Evolutionary conservation across 2,888 invertebrate genomes (phyloP).

Genomic region (Sphecodes monilicornis): DNA sequence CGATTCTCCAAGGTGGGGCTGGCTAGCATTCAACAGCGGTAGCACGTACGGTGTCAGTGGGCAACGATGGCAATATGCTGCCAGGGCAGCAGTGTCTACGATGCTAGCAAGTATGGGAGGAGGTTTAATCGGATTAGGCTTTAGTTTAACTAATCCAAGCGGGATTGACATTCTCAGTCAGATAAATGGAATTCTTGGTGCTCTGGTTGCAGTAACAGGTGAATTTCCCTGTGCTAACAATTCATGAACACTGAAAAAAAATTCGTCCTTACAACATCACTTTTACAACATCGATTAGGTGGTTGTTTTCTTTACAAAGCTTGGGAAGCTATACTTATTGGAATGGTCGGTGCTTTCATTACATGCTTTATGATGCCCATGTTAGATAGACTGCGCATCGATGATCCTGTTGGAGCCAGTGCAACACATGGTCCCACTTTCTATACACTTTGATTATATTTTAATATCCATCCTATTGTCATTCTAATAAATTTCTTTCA

Average conservation of each 20-base stretch:
- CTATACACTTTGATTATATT: neutral
- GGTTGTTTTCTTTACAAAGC: slow-evolving; percentile 94
- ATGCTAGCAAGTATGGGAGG: slow-evolving; percentile 97
- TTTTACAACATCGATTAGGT: slow-evolving; percentile 83
- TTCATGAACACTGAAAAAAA: neutral
- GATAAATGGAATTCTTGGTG: slow-evolving; percentile 95
- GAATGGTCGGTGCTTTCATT: slow-evolving; percentile 91
- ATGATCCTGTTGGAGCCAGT: slow-evolving; percentile 96
- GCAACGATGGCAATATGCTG: slow-evolving; percentile 96
- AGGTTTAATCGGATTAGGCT: slow-evolving; percentile 89
- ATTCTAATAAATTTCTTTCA: slow-evolving; percentile 17
- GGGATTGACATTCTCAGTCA: slow-evolving; percentile 93
- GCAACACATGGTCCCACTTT: slow-evolving; percentile 90
- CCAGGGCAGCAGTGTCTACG: slow-evolving; percentile 94
- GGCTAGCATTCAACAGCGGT: slow-evolving; percentile 98
- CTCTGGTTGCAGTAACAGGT: slow-evolving; percentile 95
- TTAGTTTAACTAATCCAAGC: slow-evolving; percentile 87
- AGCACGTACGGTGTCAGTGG: slow-evolving; percentile 94
- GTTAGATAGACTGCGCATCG: slow-evolving; percentile 91
- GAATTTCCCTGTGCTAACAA: slow-evolving; percentile 26
- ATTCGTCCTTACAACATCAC: neutral
- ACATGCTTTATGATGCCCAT: slow-evolving; percentile 90
- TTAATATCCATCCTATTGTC: neutral
- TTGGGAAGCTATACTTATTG: slow-evolving; percentile 95
- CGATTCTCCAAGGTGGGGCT: slow-evolving; percentile 89